Conservation (phyloP, 2,888 invertebrate species). For the Globia sparganii region DNA sequence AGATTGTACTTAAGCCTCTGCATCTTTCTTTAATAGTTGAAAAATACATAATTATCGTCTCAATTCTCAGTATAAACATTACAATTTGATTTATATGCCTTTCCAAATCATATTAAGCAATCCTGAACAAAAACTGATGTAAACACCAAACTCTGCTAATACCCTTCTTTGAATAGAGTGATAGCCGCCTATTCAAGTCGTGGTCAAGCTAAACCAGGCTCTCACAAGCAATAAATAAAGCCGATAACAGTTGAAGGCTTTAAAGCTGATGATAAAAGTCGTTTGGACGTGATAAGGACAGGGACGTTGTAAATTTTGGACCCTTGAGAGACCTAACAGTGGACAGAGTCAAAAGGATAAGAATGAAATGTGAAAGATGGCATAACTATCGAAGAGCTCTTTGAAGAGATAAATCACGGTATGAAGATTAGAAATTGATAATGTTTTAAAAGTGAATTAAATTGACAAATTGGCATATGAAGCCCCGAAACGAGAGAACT, state of each 20-base stretch:
- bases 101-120: not conserved
- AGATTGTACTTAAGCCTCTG: too few species aligned
- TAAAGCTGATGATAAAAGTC: slow-evolving; percentile 62
- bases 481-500: not conserved
- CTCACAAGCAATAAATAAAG: slow-evolving; percentile 51
- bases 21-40: not conserved
- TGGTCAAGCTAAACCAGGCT: slow-evolving; percentile 45
- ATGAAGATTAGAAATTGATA: not conserved
- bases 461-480: not conserved
- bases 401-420: not conserved
- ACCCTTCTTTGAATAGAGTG: slow-evolving; percentile 1
- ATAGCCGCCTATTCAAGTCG: slow-evolving; percentile 21
- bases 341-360: slow-evolving; percentile 38
- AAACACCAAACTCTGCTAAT: not conserved
- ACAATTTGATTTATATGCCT: too few species aligned
- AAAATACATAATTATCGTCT: not conserved
- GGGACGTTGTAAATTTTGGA: slow-evolving; percentile 46
- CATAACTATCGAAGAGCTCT: not conserved
- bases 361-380: slow-evolving; percentile 24
- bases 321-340: slow-evolving; percentile 17
- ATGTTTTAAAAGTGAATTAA: not conserved
- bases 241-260: slow-evolving; percentile 54
- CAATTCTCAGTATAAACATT: not conserved
- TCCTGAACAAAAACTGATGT: not conserved
- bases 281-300: slow-evolving; percentile 52